Evolutionary conservation across 2,113 vertebrate species (phyloP).

Genomic region (Eubucco bourcierii): DNA sequence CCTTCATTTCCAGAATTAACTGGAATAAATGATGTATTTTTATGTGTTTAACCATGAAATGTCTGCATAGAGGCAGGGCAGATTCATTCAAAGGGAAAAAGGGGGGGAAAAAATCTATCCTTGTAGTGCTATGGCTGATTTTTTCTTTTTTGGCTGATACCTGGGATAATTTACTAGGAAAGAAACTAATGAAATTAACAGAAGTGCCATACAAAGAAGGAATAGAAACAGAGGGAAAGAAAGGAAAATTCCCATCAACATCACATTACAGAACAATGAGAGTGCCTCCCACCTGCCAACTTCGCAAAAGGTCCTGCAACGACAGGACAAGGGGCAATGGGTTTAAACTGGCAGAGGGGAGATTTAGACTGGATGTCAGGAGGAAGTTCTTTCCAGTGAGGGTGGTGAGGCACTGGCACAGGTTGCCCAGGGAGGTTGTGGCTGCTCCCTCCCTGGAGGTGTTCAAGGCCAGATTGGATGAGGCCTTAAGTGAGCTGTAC

Average conservation of each 20-base stretch:
- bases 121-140: background rate
- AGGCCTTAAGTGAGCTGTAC: no score
- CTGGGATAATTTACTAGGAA: slow-evolving; percentile 30
- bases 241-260: slow-evolving; percentile 17
- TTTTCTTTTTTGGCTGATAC: slow-evolving; percentile 33
- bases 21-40: slow-evolving; percentile 49
- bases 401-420: no score
- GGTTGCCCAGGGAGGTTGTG: no score
- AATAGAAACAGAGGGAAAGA: background rate
- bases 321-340: no score
- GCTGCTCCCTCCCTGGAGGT: no score
- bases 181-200: slow-evolving; percentile 37
- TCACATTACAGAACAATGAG: slow-evolving; percentile 12
- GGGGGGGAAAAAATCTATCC: slow-evolving; percentile 5
- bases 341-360: no score
- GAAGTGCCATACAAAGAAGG: background rate
- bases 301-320: no score
- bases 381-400: no score
- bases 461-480: no score
- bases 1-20: slow-evolving; percentile 39
- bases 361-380: no score
- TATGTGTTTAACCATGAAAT: background rate
- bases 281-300: slow-evolving; percentile 15
- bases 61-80: slow-evolving; percentile 5
- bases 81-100: background rate